A percentile compares a stretch with the other conserved stretches of the same genome.
These are phyloP conservation scores for Cotesia glomerata DNA, from an alignment of 1,140 invertebrate species.

Conservation along the genomic window DNA sequence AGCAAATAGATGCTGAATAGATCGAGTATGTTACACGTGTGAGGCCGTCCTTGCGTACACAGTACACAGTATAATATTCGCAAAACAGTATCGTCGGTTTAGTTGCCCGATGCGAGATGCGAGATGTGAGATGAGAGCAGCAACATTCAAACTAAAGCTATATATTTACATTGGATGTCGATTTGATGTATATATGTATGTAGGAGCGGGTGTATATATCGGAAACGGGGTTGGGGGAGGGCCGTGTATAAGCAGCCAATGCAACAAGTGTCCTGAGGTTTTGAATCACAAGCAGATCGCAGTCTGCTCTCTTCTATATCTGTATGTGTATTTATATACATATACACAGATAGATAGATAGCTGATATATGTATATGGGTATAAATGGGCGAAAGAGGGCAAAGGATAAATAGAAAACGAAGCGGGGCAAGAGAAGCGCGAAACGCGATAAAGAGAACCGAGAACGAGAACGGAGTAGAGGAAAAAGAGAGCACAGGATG, in stretches of 20 bases:
- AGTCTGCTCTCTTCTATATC: constrained; percentile 23
- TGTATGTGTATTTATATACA: too few relatives aligned
- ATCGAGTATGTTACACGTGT: constrained; percentile 17
- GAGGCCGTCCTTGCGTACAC: constrained; percentile 45
- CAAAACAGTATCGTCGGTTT: constrained; percentile 43
- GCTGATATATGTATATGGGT: too few relatives aligned
- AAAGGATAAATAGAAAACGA: constrained; percentile 34
- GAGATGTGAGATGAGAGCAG: constrained; percentile 14
- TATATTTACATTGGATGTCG: constrained; percentile 21
- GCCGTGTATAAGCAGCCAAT: constrained; percentile 57
- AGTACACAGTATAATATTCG: background rate
- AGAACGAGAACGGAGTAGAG: constrained; percentile 21
- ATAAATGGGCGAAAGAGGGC: constrained; percentile 41
- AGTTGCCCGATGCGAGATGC: too few relatives aligned
- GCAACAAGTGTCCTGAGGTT: constrained; percentile 65
- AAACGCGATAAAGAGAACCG: too few relatives aligned
- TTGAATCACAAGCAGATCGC: constrained; percentile 65
- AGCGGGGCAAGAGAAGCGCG: constrained; percentile 24
- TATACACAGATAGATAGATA: too few relatives aligned
- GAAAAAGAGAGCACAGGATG: constrained; percentile 23
- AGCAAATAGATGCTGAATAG: constrained; percentile 26
- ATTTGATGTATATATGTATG: constrained; percentile 27
- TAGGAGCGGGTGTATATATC: constrained; percentile 20
- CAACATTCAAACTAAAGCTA: constrained; percentile 33
- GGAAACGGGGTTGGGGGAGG: constrained; percentile 34